These are phyloP conservation scores for Nerophis lumbriciformis DNA, from an alignment of 2,113 vertebrate species.

Conservation along the genomic window DNA sequence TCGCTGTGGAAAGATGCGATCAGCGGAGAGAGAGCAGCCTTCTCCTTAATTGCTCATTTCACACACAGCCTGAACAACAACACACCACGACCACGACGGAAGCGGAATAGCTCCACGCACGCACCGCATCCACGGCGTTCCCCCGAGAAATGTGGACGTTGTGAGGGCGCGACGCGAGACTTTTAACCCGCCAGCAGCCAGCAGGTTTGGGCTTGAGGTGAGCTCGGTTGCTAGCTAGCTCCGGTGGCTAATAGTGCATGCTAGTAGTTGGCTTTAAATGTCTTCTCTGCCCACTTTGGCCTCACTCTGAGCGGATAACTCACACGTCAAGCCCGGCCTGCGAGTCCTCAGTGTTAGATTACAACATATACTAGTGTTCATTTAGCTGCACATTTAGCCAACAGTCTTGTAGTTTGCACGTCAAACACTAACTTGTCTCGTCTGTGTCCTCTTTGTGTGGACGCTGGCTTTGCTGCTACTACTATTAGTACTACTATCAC, in stretches of 20 bases:
- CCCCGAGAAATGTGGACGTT: conserved; percentile 59
- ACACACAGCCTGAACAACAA: conserved; percentile 47
- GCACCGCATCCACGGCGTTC: conserved; percentile 27
- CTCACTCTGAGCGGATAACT: background rate
- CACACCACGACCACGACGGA: conserved; percentile 25
- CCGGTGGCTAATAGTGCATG: conserved; percentile 15
- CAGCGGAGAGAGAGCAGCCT: conserved; percentile 71
- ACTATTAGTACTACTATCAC: background rate
- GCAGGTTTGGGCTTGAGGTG: conserved; percentile 73
- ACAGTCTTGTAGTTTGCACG: conserved; percentile 30
- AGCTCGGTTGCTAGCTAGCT: conserved; percentile 53
- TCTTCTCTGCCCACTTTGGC: conserved; percentile 49
- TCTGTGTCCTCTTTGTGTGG: conserved; percentile 51
- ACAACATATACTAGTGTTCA: no score
- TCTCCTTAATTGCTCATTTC: conserved; percentile 73
- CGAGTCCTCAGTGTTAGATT: no score
- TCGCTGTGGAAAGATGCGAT: conserved; percentile 83
- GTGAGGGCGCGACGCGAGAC: conserved; percentile 56
- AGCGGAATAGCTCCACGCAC: conserved; percentile 23
- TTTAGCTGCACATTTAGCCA: conserved; percentile 3
- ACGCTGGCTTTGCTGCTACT: conserved; percentile 17
- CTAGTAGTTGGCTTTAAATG: conserved; percentile 73
- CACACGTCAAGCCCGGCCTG: background rate
- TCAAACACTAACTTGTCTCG: conserved; percentile 42
- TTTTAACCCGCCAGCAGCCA: conserved; percentile 53